Base-by-base conservation (phyloP, 2,113 vertebrate genomes). In the Ammospiza caudacuta region DNA sequence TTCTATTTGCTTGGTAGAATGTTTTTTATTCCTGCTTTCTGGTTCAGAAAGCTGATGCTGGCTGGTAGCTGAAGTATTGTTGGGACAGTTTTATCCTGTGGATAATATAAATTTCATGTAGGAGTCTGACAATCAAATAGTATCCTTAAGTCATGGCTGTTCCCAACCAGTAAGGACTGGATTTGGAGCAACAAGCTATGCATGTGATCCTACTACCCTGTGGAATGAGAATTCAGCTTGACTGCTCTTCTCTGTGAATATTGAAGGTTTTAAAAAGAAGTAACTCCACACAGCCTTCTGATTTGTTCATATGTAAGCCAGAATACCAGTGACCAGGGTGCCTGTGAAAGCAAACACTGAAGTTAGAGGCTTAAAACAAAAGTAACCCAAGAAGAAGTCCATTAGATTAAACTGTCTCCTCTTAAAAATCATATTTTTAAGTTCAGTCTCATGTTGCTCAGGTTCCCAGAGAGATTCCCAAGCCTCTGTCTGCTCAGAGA, bases 251-350 rank as follows among this genome's bases (percentile, higher is more conserved):
- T 84, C 70, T 59, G 27, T 57, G 68, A 35, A 22, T 44, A 81
- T 1, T 69, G 49, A 68, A 76, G 22, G 57, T 62, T 87, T 98
- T 97, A 98, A 96, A 99, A 99, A 68, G 98, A 98, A 91, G 85
- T 96, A 88, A 98, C 95, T 94, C 98, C 98, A 55, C 94, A 97
- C 46, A 97, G 94, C 93, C 96, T 96, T 97, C 98, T 98, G 96
- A 98, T 98, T 92, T 99, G 98, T 97, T 99, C 98, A 87, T 98
- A 99, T 1, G 97, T 98, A 83, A 99, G 97, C 98, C 98, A 99
- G 97, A 99, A 99, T 31, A 98, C 98, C 97, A 99, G 83, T 75
- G 98, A 99, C 98, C 98, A 99, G 59, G 98, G 98, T 87, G 98
- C 98, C 98, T 99, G 97, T 75, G 95, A 98, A 96, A 97, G 86